Conservation (phyloP, 2,797 vertebrate species). For the Poecilia picta region DNA sequence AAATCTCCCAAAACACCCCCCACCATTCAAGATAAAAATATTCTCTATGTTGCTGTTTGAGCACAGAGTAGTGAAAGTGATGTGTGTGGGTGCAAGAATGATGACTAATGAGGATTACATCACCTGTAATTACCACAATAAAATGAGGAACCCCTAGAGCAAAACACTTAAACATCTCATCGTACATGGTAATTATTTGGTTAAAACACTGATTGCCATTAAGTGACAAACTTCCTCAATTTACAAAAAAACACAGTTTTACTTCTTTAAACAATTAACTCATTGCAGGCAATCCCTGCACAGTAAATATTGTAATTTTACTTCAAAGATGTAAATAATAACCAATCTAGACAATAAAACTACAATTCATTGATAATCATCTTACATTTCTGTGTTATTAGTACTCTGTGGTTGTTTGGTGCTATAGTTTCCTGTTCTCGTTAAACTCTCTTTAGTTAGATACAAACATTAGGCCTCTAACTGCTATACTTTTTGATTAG, state of each 20-base stretch:
- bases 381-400: slow-evolving; percentile 13
- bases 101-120: slow-evolving; percentile 58
- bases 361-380: neutral
- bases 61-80: neutral
- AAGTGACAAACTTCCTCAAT: neutral
- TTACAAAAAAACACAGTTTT: neutral
- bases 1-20: slow-evolving; percentile 1
- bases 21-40: neutral
- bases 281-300: neutral
- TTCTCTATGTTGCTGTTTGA: neutral
- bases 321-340: slow-evolving; percentile 8
- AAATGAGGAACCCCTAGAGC: slow-evolving; percentile 26
- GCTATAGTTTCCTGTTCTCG: neutral
- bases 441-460: neutral
- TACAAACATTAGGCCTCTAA: neutral
- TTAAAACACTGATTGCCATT: neutral
- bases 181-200: slow-evolving; percentile 10
- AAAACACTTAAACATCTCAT: slow-evolving; percentile 11
- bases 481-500: neutral
- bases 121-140: slow-evolving; percentile 43
- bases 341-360: neutral
- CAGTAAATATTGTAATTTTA: neutral
- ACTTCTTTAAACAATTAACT: neutral
- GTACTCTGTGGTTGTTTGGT: neutral
- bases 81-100: slow-evolving; percentile 25